Evolutionary conservation across 2,888 invertebrate species (phyloP).

Genomic region (Argynnis bischoffii): DNA sequence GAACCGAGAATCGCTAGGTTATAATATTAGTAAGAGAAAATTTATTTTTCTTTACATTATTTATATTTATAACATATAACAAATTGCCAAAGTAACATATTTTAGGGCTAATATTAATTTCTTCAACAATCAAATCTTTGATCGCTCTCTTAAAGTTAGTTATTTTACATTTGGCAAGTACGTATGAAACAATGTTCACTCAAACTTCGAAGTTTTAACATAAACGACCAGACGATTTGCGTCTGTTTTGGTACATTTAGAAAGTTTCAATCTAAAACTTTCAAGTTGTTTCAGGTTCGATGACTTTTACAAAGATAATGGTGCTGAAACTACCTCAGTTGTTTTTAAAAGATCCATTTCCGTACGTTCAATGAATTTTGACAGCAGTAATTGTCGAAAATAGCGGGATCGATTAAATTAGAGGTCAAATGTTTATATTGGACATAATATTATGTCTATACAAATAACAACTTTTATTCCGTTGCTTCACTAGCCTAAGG

Average conservation of each 20-base stretch:
- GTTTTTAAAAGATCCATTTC: background rate
- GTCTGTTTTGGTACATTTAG: slow-evolving; percentile 23
- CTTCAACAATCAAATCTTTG: slow-evolving; percentile 4
- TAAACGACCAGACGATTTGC: slow-evolving; percentile 32
- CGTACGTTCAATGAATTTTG: background rate
- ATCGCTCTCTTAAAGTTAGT: slow-evolving; percentile 5
- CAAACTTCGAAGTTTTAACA: slow-evolving; percentile 30
- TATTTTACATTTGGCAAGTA: background rate
- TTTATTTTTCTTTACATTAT: too few relatives aligned
- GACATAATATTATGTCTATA: too few relatives aligned
- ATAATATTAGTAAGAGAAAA: too few relatives aligned
- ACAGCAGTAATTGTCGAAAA: too few relatives aligned
- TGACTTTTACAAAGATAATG: background rate
- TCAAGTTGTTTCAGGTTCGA: slow-evolving; percentile 3
- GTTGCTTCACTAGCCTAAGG: too few relatives aligned
- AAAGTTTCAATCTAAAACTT: slow-evolving; percentile 7
- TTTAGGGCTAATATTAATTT: background rate
- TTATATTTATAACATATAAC: too few relatives aligned
- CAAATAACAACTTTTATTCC: too few relatives aligned
- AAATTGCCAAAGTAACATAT: too few relatives aligned
- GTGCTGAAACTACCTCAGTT: too few relatives aligned
- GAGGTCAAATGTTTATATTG: too few relatives aligned
- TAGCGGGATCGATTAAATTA: too few relatives aligned
- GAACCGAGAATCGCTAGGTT: too few relatives aligned
- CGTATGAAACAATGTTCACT: slow-evolving; percentile 23